Evolutionary conservation across 2,888 invertebrate genomes (phyloP), one percentile per base, ranked within the genome.

Genomic region (Mesorhabditis spiculigera): DNA sequence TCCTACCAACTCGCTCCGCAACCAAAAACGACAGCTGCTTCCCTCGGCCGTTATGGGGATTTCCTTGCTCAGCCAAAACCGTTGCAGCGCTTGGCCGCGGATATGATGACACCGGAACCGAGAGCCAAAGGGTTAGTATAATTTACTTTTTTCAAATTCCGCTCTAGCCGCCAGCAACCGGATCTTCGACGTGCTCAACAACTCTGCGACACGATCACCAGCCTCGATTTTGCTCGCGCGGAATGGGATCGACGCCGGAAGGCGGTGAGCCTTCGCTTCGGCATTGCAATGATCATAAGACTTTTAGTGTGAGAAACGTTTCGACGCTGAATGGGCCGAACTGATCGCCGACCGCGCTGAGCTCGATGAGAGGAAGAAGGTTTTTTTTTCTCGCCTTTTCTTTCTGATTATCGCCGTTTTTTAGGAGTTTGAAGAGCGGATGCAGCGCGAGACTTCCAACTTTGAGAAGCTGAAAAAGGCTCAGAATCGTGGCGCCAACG

Each of bases 131-230:
- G 28, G 28, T 28, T 28, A 28, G 28, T 28, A 28, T 28, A 28
- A 28, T 28, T 28, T 28, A 28, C 28, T 28, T 28, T 28, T 28
- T 28, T 28, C 28, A 28, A 28, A 28, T 28, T 28, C 28, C 28
- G 28, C 28, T 28, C 28, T 28, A 28, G 28, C 28, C 28, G 28
- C 28, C 28, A 28, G 28, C 28, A 28, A 28, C 28, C 28, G 28
- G 28, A 28, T 28, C 28, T 28, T 28, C 28, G 28, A 28, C n/a
- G 8, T 10, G 58, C 58, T 50, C 58, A n/a, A 50, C 58, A 50
- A 50, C 58, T 50, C 58, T n/a, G 58, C 58, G 58, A 50, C 58
- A 50, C 58, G 10, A 50, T 50, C n/a, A 50, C n/a, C 58, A 50
- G n/a, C n/a, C 10, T 50, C 10, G 58, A 50, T 50, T 50, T 50